Evolutionary conservation across 2,113 vertebrate species (phyloP).

Genomic region (Lota lota): DNA sequence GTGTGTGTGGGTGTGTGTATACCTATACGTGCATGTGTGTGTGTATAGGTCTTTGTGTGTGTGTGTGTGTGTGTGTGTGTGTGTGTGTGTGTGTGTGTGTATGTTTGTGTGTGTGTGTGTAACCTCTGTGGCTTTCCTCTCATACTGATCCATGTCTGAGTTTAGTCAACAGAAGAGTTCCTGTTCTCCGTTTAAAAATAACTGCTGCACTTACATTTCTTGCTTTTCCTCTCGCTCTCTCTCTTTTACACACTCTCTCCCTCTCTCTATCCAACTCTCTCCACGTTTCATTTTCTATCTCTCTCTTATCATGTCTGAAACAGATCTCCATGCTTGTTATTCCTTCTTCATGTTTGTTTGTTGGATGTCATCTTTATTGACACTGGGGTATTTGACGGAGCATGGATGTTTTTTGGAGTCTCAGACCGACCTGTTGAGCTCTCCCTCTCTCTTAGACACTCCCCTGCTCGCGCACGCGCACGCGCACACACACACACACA

Average conservation of each 20-base stretch:
- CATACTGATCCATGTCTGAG: constrained; percentile 37
- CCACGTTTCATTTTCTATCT: not conserved
- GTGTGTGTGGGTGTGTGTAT: not conserved
- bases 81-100: constrained; percentile 2
- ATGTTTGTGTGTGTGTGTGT: not conserved
- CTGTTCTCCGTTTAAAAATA: constrained; percentile 73
- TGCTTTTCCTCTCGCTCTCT: constrained; percentile 26
- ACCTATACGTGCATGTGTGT: not conserved
- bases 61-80: constrained; percentile 5
- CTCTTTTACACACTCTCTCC: not conserved
- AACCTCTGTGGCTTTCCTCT: constrained; percentile 11
- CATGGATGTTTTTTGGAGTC: no score
- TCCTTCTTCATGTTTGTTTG: no score
- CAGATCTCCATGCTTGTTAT: no score
- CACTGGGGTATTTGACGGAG: no score
- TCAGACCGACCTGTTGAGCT: no score
- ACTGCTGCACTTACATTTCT: constrained; percentile 62
- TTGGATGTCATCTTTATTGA: no score
- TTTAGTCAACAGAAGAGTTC: constrained; percentile 69
- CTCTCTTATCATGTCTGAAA: not conserved
- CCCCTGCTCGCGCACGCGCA: no score
- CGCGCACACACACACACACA: no score
- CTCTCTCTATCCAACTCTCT: not conserved
- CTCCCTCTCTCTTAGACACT: no score
- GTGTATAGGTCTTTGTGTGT: constrained; percentile 2